Conservation (phyloP, 1,140 invertebrate species). For the Matsumurasca onukii region DNA sequence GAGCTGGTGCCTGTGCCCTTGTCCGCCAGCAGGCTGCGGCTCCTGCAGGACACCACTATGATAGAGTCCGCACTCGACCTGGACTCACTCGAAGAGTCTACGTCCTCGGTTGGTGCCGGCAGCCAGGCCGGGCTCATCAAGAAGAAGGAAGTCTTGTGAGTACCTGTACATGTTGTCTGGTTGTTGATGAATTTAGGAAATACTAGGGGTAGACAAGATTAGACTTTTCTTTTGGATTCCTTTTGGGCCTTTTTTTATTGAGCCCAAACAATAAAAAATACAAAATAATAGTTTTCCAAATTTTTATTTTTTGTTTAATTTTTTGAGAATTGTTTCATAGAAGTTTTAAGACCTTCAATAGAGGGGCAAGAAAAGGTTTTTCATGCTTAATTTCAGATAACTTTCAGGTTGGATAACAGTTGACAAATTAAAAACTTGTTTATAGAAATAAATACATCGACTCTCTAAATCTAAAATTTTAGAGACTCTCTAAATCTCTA, state of each 20-base stretch:
- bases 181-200: not conserved
- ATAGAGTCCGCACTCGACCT: constrained; percentile 83
- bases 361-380: too few species aligned
- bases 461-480: too few species aligned
- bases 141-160: constrained; percentile 39
- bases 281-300: not conserved
- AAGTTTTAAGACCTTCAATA: too few species aligned
- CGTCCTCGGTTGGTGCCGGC: constrained; percentile 52
- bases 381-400: too few species aligned
- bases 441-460: too few species aligned
- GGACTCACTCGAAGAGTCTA: constrained; percentile 72
- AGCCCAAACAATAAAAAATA: not conserved
- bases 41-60: constrained; percentile 82
- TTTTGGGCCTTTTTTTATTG: not conserved
- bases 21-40: constrained; percentile 62
- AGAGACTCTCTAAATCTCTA: too few species aligned
- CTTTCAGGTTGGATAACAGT: too few species aligned
- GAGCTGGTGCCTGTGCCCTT: constrained; percentile 33
- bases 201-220: not conserved
- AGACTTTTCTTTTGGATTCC: not conserved
- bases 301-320: not conserved
- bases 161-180: not conserved
- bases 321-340: not conserved
- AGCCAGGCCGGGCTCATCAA: constrained; percentile 58
- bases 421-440: too few species aligned